Evolutionary conservation across 2,113 vertebrate species (phyloP).

Genomic region (Pandion haliaetus): DNA sequence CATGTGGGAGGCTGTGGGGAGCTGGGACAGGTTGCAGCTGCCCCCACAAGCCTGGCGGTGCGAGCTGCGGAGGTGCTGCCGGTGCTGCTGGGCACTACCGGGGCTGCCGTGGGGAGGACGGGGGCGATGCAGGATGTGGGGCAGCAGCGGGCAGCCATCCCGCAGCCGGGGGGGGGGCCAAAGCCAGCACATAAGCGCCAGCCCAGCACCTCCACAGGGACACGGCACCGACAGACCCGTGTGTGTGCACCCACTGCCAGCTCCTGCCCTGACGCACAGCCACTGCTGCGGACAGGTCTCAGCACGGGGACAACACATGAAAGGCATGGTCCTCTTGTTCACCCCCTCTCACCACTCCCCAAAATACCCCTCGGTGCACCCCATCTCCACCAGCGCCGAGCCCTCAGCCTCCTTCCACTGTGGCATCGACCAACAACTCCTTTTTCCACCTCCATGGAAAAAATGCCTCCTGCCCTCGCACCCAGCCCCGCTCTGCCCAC

Average conservation of each 20-base stretch:
- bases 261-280: neutral
- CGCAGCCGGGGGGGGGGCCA: fast-evolving
- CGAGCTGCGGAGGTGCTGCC: neutral
- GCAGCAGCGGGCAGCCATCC: neutral
- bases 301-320: neutral
- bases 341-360: neutral
- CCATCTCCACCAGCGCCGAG: fast-evolving
- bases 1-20: neutral
- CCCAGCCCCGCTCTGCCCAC: neutral
- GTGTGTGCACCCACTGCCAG: fast-evolving
- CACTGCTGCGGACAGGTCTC: neutral
- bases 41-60: neutral
- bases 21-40: neutral
- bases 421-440: neutral
- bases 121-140: neutral
- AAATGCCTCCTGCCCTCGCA: neutral
- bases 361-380: fast-evolving
- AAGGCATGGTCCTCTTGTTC: neutral
- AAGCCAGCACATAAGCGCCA: neutral
- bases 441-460: neutral
- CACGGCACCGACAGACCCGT: fast-evolving
- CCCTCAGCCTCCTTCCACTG: neutral
- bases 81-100: neutral
- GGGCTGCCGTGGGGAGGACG: neutral
- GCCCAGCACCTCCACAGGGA: neutral